phyloP scores from a whole-genome alignment of 2,113 vertebrate genomes.

The Bothrops jararaca region DNA sequence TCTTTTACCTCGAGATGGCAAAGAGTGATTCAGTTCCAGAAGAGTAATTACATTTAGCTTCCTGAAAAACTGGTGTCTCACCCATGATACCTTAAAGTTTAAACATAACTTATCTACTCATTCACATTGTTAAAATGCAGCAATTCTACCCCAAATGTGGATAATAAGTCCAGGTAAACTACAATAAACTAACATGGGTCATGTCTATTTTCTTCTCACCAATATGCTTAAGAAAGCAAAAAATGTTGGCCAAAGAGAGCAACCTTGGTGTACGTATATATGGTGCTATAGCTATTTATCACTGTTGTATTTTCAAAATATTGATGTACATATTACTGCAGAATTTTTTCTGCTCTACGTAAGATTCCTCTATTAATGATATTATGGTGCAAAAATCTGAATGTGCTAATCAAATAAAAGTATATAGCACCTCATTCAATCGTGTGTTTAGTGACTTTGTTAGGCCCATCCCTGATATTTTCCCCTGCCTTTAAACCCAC shows the following conservation, averaged over 20 bases:
- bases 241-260: background rate
- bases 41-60: background rate
- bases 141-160: background rate
- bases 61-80: background rate
- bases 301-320: background rate
- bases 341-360: background rate
- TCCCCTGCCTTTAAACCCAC: background rate
- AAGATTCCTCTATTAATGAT: background rate
- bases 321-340: conserved; percentile 6
- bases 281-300: background rate
- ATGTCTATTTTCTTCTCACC: background rate
- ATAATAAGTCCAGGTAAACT: background rate
- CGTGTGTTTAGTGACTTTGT: background rate
- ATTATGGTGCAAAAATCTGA: conserved; percentile 9
- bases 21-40: background rate
- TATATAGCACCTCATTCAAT: conserved; percentile 15
- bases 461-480: background rate
- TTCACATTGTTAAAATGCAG: background rate
- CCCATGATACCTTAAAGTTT: background rate
- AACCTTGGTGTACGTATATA: background rate
- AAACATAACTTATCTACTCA: background rate
- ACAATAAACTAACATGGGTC: background rate
- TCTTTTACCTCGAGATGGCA: background rate
- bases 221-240: background rate
- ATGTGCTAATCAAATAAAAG: conserved; percentile 27